Evolutionary conservation across 2,888 invertebrate species (phyloP).

Genomic region (Limenitis camilla): DNA sequence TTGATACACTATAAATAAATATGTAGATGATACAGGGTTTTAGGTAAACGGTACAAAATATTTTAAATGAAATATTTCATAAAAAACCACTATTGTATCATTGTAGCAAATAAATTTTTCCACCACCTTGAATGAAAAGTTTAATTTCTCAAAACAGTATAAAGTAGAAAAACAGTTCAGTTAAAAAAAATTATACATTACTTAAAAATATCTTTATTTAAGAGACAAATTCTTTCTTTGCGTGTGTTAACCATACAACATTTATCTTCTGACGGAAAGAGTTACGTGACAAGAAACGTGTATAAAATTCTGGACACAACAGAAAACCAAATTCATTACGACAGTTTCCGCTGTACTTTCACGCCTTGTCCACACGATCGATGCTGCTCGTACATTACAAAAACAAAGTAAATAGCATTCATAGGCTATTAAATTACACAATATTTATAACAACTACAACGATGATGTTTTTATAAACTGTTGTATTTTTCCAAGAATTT

Average conservation of each 20-base stretch:
- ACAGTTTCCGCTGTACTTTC: slow-evolving; percentile 7
- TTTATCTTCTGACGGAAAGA: slow-evolving; percentile 6
- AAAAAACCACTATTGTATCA: no score
- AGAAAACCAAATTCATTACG: slow-evolving; percentile 12
- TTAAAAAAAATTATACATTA: no score
- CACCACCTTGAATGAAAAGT: no score
- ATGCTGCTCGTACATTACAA: background rate
- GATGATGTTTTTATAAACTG: no score
- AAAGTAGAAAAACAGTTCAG: no score
- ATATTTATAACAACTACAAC: background rate
- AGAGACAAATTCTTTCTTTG: background rate
- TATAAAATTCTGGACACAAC: slow-evolving; percentile 3
- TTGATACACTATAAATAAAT: background rate
- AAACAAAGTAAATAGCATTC: background rate
- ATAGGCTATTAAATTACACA: background rate
- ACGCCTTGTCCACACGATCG: slow-evolving; percentile 3
- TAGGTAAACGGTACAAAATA: no score
- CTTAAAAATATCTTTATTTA: no score
- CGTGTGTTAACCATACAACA: background rate
- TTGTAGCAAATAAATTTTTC: no score
- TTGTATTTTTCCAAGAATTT: slow-evolving; percentile 46
- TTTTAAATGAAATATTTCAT: no score
- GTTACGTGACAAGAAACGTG: slow-evolving; percentile 7
- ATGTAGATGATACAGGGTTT: no score
- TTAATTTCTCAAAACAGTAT: no score